Evolutionary conservation across 2,113 vertebrate genomes (phyloP).

Genomic region (Acanthochromis polyacanthus): DNA sequence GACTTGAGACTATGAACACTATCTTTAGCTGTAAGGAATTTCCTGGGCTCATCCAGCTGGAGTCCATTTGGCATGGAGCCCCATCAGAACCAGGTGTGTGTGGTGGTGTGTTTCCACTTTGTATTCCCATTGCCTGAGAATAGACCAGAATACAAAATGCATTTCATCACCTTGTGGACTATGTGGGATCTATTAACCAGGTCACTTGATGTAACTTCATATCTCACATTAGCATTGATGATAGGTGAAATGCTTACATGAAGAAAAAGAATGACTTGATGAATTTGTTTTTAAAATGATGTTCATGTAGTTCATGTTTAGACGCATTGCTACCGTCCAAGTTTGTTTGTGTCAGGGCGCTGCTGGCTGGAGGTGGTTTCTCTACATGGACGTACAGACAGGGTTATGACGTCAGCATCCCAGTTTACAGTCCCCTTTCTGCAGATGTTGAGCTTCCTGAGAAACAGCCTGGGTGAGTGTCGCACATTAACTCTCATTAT

Average conservation of each 20-base stretch:
- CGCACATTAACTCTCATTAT: not conserved
- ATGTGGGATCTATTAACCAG: slow-evolving; percentile 12
- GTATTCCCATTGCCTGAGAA: slow-evolving; percentile 38
- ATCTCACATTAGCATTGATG: not conserved
- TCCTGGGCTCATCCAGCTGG: slow-evolving; percentile 80
- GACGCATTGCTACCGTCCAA: slow-evolving; percentile 17
- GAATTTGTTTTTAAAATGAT: not conserved
- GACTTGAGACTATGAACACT: slow-evolving; percentile 74
- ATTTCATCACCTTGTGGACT: slow-evolving; percentile 27
- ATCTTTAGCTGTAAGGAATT: slow-evolving; percentile 81
- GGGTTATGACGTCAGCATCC: slow-evolving; percentile 98
- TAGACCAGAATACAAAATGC: slow-evolving; percentile 19
- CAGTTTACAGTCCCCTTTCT: slow-evolving; percentile 94
- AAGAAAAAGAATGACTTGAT: not conserved
- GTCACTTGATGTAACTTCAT: slow-evolving; percentile 17
- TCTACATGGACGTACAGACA: slow-evolving; percentile 99
- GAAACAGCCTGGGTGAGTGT: slow-evolving; percentile 91
- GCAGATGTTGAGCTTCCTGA: slow-evolving; percentile 91
- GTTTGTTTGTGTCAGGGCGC: slow-evolving; percentile 85
- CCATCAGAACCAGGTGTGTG: slow-evolving; percentile 81
- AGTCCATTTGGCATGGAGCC: slow-evolving; percentile 71
- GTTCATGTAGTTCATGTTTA: not conserved
- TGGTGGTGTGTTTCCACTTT: slow-evolving; percentile 63
- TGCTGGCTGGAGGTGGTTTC: slow-evolving; percentile 96
- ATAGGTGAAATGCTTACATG: not conserved